Base-by-base conservation (phyloP, 2,888 invertebrate species). In the Nomada fucata region DNA sequence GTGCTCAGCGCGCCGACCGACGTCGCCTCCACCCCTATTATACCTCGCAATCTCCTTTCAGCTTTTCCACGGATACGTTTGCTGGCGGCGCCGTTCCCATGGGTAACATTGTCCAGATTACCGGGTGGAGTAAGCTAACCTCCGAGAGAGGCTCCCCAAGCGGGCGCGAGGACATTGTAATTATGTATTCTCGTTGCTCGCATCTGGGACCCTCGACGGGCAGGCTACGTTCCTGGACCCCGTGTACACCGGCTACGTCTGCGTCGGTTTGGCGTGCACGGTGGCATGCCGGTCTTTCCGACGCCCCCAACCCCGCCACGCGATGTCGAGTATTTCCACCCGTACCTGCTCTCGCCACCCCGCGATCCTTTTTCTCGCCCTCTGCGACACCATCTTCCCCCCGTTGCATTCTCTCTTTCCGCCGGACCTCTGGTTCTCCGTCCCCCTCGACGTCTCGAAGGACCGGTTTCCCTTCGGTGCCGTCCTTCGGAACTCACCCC, bases 121-220 rank as follows among this genome's bases (percentile, higher is more conserved):
- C 90, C 90, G 86, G 89, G 89, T 79, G 76, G 89, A 88, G 84
- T 89, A 88, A 89, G 88, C 87, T 86, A 89, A 89, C 90, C 89
- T 89, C 78, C 86, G 82, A 86, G 86, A 85, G 88, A 80, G 82
- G 80, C 83, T 88, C 88, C 90, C 86, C 84, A 82, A 89, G 86
- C 89, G 87, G 88, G 86, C 89, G 88, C 84, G 88, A 88, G 91
- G 89, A 91, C 91, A 91, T 90, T 89, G 90, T 91, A 91, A 92
- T 92, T 92, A 92, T 90, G 91, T 89, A 90, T 90, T 90, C 91
- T 88, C 88, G 90, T 89, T 90, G 90, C 91, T 90, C 89, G 88
- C 91, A 90, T 91, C 91, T 90, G 92, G 89, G 90, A 89, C 89
- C 89, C 84, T 76, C 67, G 79, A 77, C 60, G 69, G 75, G 65